A percentile compares a stretch with the other conserved stretches of the same genome.
Conservation (phyloP, 2,113 vertebrate species). For the Mirza zaza region DNA sequence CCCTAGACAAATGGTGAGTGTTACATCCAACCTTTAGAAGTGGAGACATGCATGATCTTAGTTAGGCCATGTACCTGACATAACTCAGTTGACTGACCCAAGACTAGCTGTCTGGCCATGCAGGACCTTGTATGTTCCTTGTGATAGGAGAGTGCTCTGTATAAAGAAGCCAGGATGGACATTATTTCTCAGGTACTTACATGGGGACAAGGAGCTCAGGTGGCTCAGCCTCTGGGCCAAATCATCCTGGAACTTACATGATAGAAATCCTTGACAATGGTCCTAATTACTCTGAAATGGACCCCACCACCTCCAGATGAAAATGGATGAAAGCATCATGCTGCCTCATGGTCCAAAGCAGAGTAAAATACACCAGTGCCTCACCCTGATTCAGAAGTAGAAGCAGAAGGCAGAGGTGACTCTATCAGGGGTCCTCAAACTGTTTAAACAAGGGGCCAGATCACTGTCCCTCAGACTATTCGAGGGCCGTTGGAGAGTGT, state of each 20-base stretch:
- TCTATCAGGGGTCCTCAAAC: too few species aligned
- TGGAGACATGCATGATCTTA: neutral
- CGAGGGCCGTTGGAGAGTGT: too few species aligned
- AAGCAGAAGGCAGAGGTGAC: neutral
- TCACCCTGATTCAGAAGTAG: neutral
- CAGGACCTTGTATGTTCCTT: neutral
- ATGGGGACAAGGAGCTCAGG: neutral
- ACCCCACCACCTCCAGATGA: neutral
- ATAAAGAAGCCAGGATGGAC: neutral
- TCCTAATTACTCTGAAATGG: neutral
- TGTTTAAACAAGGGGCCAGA: too few species aligned
- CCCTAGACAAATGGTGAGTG: neutral
- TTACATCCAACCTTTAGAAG: neutral
- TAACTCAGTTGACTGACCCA: neutral
- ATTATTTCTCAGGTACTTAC: neutral
- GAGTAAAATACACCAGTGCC: neutral
- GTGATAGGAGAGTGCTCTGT: neutral
- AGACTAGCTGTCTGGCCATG: neutral
- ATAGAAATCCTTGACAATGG: neutral
- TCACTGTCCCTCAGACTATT: too few species aligned
- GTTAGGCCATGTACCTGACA: neutral
- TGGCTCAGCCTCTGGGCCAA: neutral
- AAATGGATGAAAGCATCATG: neutral
- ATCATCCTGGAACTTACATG: neutral
- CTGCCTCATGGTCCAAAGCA: neutral